phyloP scores from a whole-genome alignment of 35 echinoderm and acorn worm species.

The Apostichopus parvimensis region DNA sequence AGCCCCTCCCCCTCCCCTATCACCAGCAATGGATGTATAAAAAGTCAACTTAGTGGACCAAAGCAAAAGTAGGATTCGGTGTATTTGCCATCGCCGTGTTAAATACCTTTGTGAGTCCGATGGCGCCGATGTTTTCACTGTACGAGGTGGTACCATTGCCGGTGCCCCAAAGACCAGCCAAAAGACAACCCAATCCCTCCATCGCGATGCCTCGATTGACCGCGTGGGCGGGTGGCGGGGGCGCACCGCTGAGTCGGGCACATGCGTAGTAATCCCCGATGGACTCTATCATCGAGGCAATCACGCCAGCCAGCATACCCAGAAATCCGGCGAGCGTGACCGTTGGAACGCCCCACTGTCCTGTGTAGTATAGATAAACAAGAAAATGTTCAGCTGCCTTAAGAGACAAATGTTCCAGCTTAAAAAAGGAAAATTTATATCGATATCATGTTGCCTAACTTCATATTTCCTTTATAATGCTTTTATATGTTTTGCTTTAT shows the following conservation, averaged over 20 bases:
- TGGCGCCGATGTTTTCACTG: constrained; percentile 91
- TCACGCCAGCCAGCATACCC: constrained; percentile 86
- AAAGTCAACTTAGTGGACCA: too few relatives aligned
- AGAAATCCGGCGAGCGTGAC: constrained; percentile 71
- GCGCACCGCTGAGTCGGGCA: constrained; percentile 79
- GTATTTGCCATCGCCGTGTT: too few relatives aligned
- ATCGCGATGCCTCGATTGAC: constrained; percentile 79
- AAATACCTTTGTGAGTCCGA: constrained; percentile 86
- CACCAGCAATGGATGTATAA: too few relatives aligned
- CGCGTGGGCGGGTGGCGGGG: constrained; percentile 80
- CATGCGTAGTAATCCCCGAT: constrained; percentile 94
- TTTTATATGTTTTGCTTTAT: too few relatives aligned
- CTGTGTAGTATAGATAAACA: constrained; percentile 11
- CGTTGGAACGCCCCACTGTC: constrained; percentile 84
- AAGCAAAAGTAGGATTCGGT: too few relatives aligned
- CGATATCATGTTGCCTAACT: too few relatives aligned
- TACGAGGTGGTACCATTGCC: constrained; percentile 89
- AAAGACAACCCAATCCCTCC: constrained; percentile 85
- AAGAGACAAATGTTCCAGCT: too few relatives aligned
- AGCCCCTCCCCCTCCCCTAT: too few relatives aligned
- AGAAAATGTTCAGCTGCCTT: too few relatives aligned
- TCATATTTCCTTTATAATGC: too few relatives aligned
- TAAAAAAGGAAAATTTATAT: too few relatives aligned
- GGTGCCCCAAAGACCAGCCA: constrained; percentile 92
- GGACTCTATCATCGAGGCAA: constrained; percentile 91